A percentile compares a stretch with the other conserved stretches of the same genome.
These are phyloP conservation scores for Petrocephalus schoutedeni DNA, from an alignment of 2,797 vertebrate species.

Conservation along the genomic window DNA sequence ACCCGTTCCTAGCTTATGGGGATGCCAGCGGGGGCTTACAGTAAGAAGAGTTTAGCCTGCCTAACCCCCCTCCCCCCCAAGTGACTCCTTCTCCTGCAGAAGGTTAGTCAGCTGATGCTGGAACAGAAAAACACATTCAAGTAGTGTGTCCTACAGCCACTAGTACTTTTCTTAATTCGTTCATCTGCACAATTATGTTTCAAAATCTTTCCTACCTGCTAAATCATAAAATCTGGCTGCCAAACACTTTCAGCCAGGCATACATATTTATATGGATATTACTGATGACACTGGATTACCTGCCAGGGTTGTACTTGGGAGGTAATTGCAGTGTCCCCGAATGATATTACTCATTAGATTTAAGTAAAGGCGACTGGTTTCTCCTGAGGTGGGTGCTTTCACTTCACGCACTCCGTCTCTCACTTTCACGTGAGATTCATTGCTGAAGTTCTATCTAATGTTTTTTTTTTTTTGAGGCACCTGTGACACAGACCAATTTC, in stretches of 20 bases:
- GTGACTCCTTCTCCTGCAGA: neutral
- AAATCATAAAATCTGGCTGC: neutral
- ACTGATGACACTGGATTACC: neutral
- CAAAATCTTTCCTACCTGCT: neutral
- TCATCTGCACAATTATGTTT: neutral
- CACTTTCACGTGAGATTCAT: neutral
- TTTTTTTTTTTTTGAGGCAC: neutral
- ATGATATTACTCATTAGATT: neutral
- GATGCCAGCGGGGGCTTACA: neutral
- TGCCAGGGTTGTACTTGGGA: neutral
- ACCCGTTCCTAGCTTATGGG: neutral
- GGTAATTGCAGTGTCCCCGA: neutral
- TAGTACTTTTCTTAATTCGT: neutral
- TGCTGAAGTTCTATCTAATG: neutral
- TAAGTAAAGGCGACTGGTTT: neutral
- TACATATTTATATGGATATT: neutral
- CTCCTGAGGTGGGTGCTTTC: neutral
- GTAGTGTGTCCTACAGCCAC: neutral
- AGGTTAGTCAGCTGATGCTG: neutral
- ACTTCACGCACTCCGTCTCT: neutral
- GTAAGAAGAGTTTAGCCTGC: neutral
- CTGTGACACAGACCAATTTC: neutral
- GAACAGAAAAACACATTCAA: neutral
- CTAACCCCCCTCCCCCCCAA: neutral
- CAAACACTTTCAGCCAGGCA: neutral